phyloP scores from a whole-genome alignment of 2,113 vertebrate species.

The Amazona guildingii region DNA sequence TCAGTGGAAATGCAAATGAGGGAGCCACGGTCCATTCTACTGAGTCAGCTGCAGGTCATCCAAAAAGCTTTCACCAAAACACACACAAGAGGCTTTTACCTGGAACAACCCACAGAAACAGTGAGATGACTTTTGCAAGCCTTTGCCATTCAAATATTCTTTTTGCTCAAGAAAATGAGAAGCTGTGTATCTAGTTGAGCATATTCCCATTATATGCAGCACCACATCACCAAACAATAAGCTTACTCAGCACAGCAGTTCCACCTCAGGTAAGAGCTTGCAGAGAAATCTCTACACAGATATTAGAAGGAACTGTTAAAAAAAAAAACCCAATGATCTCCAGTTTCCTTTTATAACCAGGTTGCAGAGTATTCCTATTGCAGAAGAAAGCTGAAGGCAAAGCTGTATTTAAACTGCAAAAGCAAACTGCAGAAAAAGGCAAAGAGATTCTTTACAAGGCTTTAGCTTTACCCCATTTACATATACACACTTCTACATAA shows the following conservation, averaged over 20 bases:
- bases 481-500: background rate
- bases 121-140: background rate
- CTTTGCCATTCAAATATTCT: background rate
- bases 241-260: background rate
- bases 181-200: background rate
- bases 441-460: background rate
- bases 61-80: background rate
- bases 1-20: background rate
- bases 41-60: background rate
- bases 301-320: background rate
- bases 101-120: fast-evolving
- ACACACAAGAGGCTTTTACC: background rate
- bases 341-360: background rate
- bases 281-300: background rate
- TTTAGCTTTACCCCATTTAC: background rate
- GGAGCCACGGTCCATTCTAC: background rate
- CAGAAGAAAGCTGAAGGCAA: background rate
- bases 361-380: background rate
- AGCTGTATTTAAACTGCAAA: background rate
- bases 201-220: background rate
- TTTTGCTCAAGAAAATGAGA: background rate
- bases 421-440: background rate
- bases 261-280: background rate
- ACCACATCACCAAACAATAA: background rate
- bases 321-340: background rate